These are phyloP conservation scores for Sinella curviseta DNA, from an alignment of 1,140 invertebrate species.

Conservation along the genomic window DNA sequence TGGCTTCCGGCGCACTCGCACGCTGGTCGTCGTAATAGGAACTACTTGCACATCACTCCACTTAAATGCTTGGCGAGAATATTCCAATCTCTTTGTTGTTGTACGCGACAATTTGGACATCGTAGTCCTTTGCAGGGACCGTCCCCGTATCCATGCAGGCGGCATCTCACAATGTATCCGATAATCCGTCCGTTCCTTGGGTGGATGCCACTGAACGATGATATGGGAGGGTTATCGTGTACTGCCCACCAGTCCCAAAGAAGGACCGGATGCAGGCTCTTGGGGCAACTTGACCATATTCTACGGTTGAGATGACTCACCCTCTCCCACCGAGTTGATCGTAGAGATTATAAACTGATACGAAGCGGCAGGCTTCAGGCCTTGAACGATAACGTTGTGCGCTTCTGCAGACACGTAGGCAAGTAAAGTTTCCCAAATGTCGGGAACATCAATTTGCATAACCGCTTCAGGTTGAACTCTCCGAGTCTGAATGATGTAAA, in stretches of 20 bases:
- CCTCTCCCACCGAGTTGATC: slow-evolving; percentile 92
- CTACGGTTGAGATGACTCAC: slow-evolving; percentile 82
- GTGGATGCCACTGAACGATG: slow-evolving; percentile 95
- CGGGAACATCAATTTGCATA: slow-evolving; percentile 49
- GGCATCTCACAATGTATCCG: slow-evolving; percentile 79
- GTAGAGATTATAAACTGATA: slow-evolving; percentile 96
- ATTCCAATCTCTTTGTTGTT: slow-evolving; percentile 95
- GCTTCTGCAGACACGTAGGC: slow-evolving; percentile 79
- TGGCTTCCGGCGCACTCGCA: slow-evolving; percentile 80
- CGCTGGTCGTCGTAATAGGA: slow-evolving; percentile 86
- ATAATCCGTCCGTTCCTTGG: slow-evolving; percentile 89
- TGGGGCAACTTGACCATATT: slow-evolving; percentile 85
- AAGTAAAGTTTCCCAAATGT: slow-evolving; percentile 77
- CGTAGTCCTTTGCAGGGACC: slow-evolving; percentile 94
- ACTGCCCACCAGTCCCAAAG: slow-evolving; percentile 84
- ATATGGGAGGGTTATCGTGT: slow-evolving; percentile 91
- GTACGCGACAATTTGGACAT: slow-evolving; percentile 94
- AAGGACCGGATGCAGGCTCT: slow-evolving; percentile 85
- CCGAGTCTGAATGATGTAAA: slow-evolving; percentile 89
- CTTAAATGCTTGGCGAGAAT: slow-evolving; percentile 85
- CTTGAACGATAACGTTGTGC: slow-evolving; percentile 75
- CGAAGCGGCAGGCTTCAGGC: slow-evolving; percentile 84
- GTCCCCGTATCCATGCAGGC: slow-evolving; percentile 84
- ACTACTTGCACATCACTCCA: slow-evolving; percentile 82
- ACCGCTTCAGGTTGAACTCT: slow-evolving; percentile 74